Evolutionary conservation across 2,113 vertebrate species (phyloP), one percentile per base, ranked within the genome.

Genomic region (Centrocercus urophasianus): DNA sequence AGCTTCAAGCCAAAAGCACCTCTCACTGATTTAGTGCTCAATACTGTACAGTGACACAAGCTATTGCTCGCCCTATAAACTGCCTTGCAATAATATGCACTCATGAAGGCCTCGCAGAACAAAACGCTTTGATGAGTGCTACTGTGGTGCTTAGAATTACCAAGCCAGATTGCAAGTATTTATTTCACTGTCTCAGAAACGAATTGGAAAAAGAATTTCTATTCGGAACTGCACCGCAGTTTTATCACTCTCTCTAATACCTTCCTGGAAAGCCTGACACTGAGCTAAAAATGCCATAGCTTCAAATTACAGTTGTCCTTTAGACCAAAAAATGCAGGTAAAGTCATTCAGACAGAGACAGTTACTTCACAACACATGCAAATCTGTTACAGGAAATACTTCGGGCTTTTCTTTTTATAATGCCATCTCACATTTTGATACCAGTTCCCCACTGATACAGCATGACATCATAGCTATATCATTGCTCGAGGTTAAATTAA

Each of bases 181-280:
- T 94, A 67, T 86, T 96, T 89, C 74, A 75, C 3, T 56, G 32
- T 83, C 74, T 87, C 36, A 30, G 13, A 93, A 93, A 92, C 50
- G 32, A 19, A 66, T 38, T 92, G n/a, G 21, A 42, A 54, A 90
- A 92, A 75, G 32, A 86, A 42, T 2, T 8, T 78, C 32, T 80
- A 34, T 90, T 71, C 66, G 48, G 90, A 95, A 91, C 59, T 87
- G 30, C 42, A 48, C n/a, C 22, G 24, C 91, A 56, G 16, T 32
- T 92, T 83, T 42, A 56, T 25, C 82, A 78, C 57, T 25, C 74
- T 82, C 38, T 83, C n/a, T 65, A 45, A 63, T 45, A 73, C 2
- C 27, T 73, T 73, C 86, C 19, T 70, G 85, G 56, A 70, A 92
- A 90, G 12, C 24, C 9, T 76, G 40, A 17, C 40, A 65, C 61